Evolutionary conservation across 2,113 vertebrate species (phyloP), one percentile per base, ranked within the genome.

Genomic region (Saguinus midas): DNA sequence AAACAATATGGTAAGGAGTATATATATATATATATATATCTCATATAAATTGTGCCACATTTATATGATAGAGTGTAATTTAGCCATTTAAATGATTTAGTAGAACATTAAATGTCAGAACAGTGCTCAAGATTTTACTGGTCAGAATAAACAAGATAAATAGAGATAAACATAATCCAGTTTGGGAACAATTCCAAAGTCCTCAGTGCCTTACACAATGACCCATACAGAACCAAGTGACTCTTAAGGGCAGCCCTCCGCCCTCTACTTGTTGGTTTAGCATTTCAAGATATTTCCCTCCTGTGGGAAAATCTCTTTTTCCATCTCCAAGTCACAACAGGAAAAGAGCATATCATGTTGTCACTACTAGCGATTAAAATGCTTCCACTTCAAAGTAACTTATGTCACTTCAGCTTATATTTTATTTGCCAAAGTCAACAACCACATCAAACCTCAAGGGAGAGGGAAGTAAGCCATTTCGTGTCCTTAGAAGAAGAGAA

Each of bases 81-180:
- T 45, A 70, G 16, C 25, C 21, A 75, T 32, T 84, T 78, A 82
- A 37, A 75, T 48, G 1, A 48, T 55, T 64, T 95, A 78, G 43
- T 57, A 70, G 82, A 88, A 20, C 48, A 75, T 85, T 85, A 86
- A 96, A 43, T 55, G 52, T 89, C 32, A 89, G n/a, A 80, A 93
- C 17, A 48, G 87, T 76, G 27, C 17, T 64, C 23, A 57, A 35
- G n/a, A 79, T 79, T 25, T 23, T 64, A 79, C 23, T 37, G 1
- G 27, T 88, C 25, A 68, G 21, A 66, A 48, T 29, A 61, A 91
- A 43, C 48, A 43, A 11, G 14, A 29, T 61, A 37, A 40, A 55
- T 0, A 58, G 90, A 45, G 32, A 61, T 27, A 72, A 23, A 64
- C 18, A 48, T 14, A 18, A 23, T 55, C 23, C 37, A 37, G 52